Base-by-base conservation (phyloP, 2,888 invertebrate genomes). In the Xestoiulus laeticollis region DNA sequence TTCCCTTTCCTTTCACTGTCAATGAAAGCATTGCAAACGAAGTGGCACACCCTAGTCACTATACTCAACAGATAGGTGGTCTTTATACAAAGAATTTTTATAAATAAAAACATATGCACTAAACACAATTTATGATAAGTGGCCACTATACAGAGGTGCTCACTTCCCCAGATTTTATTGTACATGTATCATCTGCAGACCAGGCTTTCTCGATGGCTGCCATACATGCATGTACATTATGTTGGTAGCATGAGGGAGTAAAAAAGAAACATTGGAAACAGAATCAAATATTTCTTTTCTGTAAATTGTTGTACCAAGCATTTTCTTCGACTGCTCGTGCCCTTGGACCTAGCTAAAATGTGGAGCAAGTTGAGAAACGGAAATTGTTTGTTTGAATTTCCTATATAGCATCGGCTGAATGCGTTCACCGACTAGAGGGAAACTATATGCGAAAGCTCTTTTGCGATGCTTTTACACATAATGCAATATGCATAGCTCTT, bases 401-500 rank as follows among this genome's bases (percentile, higher is more conserved):
- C 78, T 30, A 48, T 48, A 1, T 38, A 30, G 78, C 30, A n/a
- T n/a, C 59, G 59, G 59, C 78, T 48, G 48, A 48, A 48, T 48
- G 48, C 48, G 19, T 19, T 19, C 12, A 26, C 30, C 30, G 78
- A 16, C 78, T 78, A 16, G 30, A 78, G 78, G 78, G 26, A 26
- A 78, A 30, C 78, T 26, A 16, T 30, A 78, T n/a, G n/a, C n/a
- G 38, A 78, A 78, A 78, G 78, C 78, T 78, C 78, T 78, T 78
- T 78, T 78, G 78, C 30, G 78, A 78, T 78, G 78, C 78, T 78
- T 78, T 78, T 78, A 78, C 30, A 78, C 78, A 78, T 78, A 78
- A 78, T 78, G 78, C 78, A 78, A 78, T 78, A 78, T 78, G 78
- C 78, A 78, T 78, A 30, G 12, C 14, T 30, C 5, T n/a, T 14